Conservation (phyloP, 2,888 invertebrate species). For the Entomobrya multifasciata region DNA sequence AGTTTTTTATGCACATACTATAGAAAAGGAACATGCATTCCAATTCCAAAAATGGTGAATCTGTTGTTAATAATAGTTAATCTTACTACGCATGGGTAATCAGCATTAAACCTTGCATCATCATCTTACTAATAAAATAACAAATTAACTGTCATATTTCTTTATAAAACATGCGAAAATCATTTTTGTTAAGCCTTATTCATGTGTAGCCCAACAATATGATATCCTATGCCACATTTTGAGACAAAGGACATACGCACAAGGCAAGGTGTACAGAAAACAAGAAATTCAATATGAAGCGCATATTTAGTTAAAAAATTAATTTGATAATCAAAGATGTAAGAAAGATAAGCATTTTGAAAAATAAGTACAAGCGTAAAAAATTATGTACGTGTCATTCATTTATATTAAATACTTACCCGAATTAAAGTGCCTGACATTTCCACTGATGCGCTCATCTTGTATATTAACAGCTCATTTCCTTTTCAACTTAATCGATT, state of each 20-base stretch:
- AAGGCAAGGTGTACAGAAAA: not conserved
- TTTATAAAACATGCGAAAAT: not conserved
- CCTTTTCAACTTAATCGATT: not conserved
- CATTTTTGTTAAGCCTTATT: not conserved
- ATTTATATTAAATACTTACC: constrained; percentile 52
- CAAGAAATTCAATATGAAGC: not conserved
- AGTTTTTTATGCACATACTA: not conserved
- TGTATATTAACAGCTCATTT: not conserved
- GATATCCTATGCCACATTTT: too few relatives aligned
- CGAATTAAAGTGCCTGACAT: constrained; percentile 69
- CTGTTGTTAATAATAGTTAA: too few relatives aligned
- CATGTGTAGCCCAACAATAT: too few relatives aligned
- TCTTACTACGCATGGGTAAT: not conserved
- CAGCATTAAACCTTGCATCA: not conserved
- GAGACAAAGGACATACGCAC: not conserved
- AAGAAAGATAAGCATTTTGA: too few relatives aligned
- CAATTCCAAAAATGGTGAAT: too few relatives aligned
- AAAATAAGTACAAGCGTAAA: too few relatives aligned
- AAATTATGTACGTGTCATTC: too few relatives aligned
- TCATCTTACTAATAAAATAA: not conserved
- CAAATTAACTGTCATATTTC: not conserved
- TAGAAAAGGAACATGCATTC: too few relatives aligned
- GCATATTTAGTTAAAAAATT: not conserved
- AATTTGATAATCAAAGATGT: too few relatives aligned
- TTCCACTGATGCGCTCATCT: constrained; percentile 71